These are phyloP conservation scores for Drosophila truncata DNA, from an alignment of 1,140 invertebrate genomes.

Conservation along the genomic window DNA sequence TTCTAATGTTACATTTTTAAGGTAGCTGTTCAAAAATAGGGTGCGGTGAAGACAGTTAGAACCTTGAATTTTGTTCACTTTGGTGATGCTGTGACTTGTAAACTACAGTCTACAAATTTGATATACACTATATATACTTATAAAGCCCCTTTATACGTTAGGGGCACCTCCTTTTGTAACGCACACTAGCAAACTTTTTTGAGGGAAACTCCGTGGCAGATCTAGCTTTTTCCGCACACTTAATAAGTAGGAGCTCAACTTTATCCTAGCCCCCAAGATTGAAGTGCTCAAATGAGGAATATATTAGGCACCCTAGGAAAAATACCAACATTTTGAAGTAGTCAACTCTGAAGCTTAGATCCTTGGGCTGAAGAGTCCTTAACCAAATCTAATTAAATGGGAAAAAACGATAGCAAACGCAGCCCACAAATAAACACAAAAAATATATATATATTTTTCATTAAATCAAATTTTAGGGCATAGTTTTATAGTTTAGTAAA, in stretches of 20 bases:
- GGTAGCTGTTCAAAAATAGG: conserved; percentile 34
- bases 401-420: conserved; percentile 50
- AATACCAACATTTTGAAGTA: conserved; percentile 51
- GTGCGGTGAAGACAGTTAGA: conserved; percentile 11
- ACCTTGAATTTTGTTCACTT: conserved; percentile 20
- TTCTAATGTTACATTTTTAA: not conserved
- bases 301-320: conserved; percentile 19
- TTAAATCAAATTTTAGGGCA: conserved; percentile 20
- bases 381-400: conserved; percentile 31
- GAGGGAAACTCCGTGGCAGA: not conserved
- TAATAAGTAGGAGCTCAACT: conserved; percentile 22
- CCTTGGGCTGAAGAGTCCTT: conserved; percentile 2
- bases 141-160: conserved; percentile 26
- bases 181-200: conserved; percentile 27
- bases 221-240: conserved; percentile 16
- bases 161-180: conserved; percentile 43
- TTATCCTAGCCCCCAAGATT: not conserved
- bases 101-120: conserved; percentile 58
- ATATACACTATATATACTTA: conserved; percentile 48
- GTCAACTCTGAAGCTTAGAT: conserved; percentile 40
- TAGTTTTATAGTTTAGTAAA: conserved; percentile 18
- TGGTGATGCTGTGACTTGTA: conserved; percentile 47
- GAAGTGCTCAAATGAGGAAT: conserved; percentile 20
- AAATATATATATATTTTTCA: conserved; percentile 26
- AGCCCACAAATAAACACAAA: conserved; percentile 7